A percentile compares a stretch with the other conserved stretches of the same genome.
phyloP scores from a whole-genome alignment of 2,888 invertebrate genomes.

The Alcis repandata region DNA sequence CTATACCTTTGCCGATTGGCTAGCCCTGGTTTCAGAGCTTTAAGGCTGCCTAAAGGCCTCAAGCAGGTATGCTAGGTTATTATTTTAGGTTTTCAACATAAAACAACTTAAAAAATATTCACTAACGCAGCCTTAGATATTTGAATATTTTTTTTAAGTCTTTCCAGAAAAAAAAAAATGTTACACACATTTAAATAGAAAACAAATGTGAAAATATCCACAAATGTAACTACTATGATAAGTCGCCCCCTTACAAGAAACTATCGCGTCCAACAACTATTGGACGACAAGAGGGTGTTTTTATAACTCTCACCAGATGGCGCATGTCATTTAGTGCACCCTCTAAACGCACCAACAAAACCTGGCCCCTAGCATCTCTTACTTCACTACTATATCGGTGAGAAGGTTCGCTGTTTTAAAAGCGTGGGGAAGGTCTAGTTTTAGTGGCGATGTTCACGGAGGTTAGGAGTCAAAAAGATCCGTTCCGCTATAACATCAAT shows the following conservation, averaged over 20 bases:
- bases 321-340: constrained; percentile 82
- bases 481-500: constrained; percentile 78
- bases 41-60: too few species aligned
- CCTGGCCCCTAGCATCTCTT: constrained; percentile 51
- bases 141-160: too few species aligned
- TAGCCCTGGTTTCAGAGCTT: too few species aligned
- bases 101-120: too few species aligned
- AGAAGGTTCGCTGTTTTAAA: not conserved
- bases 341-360: constrained; percentile 56
- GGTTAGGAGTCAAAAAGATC: constrained; percentile 83
- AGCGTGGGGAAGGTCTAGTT: constrained; percentile 49
- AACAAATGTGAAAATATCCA: not conserved
- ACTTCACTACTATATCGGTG: constrained; percentile 19
- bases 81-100: too few species aligned
- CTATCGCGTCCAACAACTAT: constrained; percentile 76
- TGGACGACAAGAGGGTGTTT: constrained; percentile 76
- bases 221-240: constrained; percentile 50
- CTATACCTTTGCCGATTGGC: too few species aligned
- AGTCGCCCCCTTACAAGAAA: constrained; percentile 75
- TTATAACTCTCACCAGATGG: constrained; percentile 82
- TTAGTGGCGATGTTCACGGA: constrained; percentile 61
- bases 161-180: too few species aligned
- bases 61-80: too few species aligned
- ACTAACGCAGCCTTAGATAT: too few species aligned
- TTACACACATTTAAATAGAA: not conserved